phyloP scores from a whole-genome alignment of 2,797 vertebrate species.

The Bovichtus diacanthus region DNA sequence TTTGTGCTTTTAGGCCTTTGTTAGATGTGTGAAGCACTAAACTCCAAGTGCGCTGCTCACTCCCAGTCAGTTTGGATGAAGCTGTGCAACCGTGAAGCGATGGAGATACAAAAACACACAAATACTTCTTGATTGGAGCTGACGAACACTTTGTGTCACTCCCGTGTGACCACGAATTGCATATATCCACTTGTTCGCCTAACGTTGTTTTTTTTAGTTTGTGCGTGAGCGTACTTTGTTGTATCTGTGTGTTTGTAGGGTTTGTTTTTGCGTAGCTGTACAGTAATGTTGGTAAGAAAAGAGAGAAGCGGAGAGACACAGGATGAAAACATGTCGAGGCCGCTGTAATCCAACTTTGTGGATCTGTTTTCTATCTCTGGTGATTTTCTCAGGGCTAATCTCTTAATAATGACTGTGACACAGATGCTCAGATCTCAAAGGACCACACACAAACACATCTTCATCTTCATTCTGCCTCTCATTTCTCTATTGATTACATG shows the following conservation, averaged over 20 bases:
- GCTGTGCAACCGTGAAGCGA: conserved; percentile 44
- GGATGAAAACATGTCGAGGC: conserved; percentile 39
- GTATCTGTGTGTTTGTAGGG: neutral
- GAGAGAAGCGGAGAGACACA: conserved; percentile 22
- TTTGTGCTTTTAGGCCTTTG: conserved; percentile 59
- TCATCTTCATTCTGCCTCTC: neutral
- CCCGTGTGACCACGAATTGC: conserved; percentile 39
- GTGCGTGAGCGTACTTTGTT: neutral
- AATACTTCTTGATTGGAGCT: conserved; percentile 53
- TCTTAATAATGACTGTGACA: conserved; percentile 69
- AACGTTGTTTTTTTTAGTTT: neutral
- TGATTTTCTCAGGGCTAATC: conserved; percentile 65
- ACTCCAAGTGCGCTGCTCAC: conserved; percentile 44
- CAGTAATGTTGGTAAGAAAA: conserved; percentile 5
- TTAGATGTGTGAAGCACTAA: conserved; percentile 39
- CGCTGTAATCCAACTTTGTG: conserved; percentile 41
- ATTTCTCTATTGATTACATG: conserved; percentile 10
- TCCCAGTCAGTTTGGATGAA: conserved; percentile 62
- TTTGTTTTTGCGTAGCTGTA: conserved; percentile 2
- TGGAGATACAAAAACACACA: conserved; percentile 45
- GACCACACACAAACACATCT: conserved; percentile 30
- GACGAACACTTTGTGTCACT: conserved; percentile 61
- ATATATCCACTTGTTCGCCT: conserved; percentile 18
- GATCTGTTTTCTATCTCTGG: conserved; percentile 47
- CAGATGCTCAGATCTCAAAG: conserved; percentile 60